Conservation (phyloP, 2,113 vertebrate species). For the Passer montanus region DNA sequence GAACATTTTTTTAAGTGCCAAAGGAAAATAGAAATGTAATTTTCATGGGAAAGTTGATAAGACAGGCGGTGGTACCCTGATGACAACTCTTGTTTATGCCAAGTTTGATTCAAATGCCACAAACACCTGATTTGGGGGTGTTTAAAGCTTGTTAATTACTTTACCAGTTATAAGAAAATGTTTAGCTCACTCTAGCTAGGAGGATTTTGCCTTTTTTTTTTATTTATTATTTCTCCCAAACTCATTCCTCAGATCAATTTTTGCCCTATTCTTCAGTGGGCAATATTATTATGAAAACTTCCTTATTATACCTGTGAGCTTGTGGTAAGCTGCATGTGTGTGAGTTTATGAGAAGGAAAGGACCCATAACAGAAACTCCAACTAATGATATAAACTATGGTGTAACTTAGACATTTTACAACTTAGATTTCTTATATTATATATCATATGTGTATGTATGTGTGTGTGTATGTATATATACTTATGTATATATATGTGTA, state of each 20-base stretch:
- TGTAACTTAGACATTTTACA: background rate
- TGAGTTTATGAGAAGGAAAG: conserved; percentile 30
- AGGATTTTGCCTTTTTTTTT: background rate
- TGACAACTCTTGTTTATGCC: conserved; percentile 69
- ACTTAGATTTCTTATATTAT: background rate
- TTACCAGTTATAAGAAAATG: background rate
- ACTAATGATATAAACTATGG: background rate
- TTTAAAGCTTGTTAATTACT: conserved; percentile 58
- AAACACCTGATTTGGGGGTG: conserved; percentile 48
- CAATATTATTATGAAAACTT: background rate
- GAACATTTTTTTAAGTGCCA: conserved; percentile 68
- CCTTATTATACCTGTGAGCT: conserved; percentile 15
- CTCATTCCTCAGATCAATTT: background rate
- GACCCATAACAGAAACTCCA: background rate
- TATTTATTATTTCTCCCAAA: background rate
- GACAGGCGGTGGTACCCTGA: conserved; percentile 57
- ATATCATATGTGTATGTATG: background rate
- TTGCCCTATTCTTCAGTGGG: background rate
- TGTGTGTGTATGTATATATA: background rate
- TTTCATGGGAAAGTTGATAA: conserved; percentile 68
- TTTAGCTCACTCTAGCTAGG: conserved; percentile 6
- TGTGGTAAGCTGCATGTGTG: background rate
- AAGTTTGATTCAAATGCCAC: conserved; percentile 47
- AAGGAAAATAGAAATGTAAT: conserved; percentile 80
- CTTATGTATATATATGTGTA: background rate